These are phyloP conservation scores for Pseudococcus longispinus DNA, from an alignment of 2,888 invertebrate genomes.

Conservation along the genomic window DNA sequence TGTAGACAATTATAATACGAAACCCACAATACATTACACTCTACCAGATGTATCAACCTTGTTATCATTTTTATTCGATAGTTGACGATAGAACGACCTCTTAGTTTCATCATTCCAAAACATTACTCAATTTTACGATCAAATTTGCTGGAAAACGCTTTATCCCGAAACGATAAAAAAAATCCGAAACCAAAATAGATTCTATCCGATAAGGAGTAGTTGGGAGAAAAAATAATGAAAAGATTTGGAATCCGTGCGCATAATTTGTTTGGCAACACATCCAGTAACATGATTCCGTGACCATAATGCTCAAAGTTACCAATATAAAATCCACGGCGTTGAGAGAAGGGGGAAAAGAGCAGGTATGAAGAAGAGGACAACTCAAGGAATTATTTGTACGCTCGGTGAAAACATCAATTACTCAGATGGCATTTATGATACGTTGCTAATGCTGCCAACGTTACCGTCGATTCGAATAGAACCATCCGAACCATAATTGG, in stretches of 20 bases:
- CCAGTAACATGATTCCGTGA: neutral
- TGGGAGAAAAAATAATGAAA: neutral
- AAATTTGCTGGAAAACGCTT: neutral
- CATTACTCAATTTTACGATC: neutral
- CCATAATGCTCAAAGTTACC: constrained; percentile 10
- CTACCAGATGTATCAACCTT: neutral
- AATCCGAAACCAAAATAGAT: neutral
- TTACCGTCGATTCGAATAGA: neutral
- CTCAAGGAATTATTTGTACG: neutral
- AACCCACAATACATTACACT: neutral
- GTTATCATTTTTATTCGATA: neutral
- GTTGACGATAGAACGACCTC: neutral
- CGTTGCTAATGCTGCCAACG: neutral
- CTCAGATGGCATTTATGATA: neutral
- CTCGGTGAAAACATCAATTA: neutral
- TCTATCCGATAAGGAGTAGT: neutral
- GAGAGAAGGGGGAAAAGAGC: neutral
- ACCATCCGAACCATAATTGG: neutral
- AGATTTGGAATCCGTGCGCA: neutral
- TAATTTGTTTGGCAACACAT: constrained; percentile 14
- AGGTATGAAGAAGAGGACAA: neutral
- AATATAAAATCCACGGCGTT: neutral
- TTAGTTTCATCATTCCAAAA: neutral
- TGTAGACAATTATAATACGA: neutral
- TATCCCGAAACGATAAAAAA: neutral